phyloP scores from a whole-genome alignment of 2,888 invertebrate species.

The Coleophora flavipennella region DNA sequence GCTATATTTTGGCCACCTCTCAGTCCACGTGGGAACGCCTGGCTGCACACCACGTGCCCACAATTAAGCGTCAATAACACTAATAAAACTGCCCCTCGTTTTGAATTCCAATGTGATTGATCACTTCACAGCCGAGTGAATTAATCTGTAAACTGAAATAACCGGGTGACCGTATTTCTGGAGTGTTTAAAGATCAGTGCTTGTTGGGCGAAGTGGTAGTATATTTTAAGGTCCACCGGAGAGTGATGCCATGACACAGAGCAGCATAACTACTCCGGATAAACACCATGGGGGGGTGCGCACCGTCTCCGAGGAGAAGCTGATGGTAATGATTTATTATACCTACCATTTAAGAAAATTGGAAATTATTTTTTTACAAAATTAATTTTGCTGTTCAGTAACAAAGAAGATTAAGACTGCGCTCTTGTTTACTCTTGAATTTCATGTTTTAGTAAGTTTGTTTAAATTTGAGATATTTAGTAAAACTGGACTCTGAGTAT shows the following conservation, averaged over 20 bases:
- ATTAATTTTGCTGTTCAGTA: too few species aligned
- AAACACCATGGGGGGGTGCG: constrained; percentile 46
- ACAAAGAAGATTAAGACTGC: too few species aligned
- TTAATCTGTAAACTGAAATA: too few species aligned
- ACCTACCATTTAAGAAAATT: too few species aligned
- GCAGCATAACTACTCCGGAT: constrained; percentile 39
- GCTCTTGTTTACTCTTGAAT: too few species aligned
- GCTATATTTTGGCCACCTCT: constrained; percentile 50
- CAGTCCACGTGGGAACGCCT: constrained; percentile 53
- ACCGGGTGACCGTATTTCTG: background rate
- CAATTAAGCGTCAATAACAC: constrained; percentile 7
- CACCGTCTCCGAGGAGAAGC: constrained; percentile 58
- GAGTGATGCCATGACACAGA: constrained; percentile 58
- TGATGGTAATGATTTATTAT: constrained; percentile 41
- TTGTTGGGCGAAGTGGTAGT: constrained; percentile 6
- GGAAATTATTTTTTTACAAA: too few species aligned
- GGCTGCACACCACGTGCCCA: constrained; percentile 29
- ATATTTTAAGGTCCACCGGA: constrained; percentile 7
- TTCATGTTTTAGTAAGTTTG: too few species aligned
- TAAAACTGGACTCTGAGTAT: too few species aligned
- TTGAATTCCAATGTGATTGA: constrained; percentile 14
- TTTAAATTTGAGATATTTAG: too few species aligned
- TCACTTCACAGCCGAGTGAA: background rate
- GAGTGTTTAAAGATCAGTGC: constrained; percentile 9
- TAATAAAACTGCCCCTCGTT: constrained; percentile 6